phyloP scores from a whole-genome alignment of 92 coral and sea anemone genomes.

The Zoanthus sociatus region DNA sequence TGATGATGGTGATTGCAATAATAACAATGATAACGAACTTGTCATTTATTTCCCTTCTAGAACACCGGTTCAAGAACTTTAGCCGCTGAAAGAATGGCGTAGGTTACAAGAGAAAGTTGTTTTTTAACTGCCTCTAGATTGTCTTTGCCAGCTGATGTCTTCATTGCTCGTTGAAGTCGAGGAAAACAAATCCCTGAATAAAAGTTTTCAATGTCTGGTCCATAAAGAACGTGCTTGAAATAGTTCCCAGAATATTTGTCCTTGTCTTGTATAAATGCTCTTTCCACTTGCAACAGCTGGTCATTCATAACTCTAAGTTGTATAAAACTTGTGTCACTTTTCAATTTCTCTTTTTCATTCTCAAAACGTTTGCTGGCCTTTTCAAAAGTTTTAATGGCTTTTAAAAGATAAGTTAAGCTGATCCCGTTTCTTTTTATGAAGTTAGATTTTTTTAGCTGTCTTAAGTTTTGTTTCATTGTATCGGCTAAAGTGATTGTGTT shows the following conservation, averaged over 20 bases:
- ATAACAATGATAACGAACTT: background rate
- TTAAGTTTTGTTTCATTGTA: slow-evolving; percentile 40
- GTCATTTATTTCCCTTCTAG: background rate
- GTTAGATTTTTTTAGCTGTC: slow-evolving; percentile 18
- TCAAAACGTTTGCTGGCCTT: slow-evolving; percentile 66
- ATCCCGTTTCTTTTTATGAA: slow-evolving; percentile 53
- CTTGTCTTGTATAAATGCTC: slow-evolving; percentile 73
- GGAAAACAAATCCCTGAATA: slow-evolving; percentile 74
- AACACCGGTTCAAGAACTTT: slow-evolving; percentile 51
- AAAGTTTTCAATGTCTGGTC: slow-evolving; percentile 60
- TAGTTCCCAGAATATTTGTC: slow-evolving; percentile 47
- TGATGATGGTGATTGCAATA: background rate
- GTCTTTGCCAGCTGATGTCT: slow-evolving; percentile 56
- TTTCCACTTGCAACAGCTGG: slow-evolving; percentile 81
- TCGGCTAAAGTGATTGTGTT: slow-evolving; percentile 70
- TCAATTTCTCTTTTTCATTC: slow-evolving; percentile 45
- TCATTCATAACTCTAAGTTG: slow-evolving; percentile 78
- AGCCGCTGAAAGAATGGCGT: slow-evolving; percentile 69
- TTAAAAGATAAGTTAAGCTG: slow-evolving; percentile 51
- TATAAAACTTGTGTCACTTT: slow-evolving; percentile 53
- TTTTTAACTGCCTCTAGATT: slow-evolving; percentile 72
- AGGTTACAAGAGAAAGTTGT: slow-evolving; percentile 71
- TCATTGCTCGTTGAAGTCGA: slow-evolving; percentile 58
- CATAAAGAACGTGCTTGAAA: slow-evolving; percentile 77
- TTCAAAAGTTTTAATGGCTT: slow-evolving; percentile 69